phyloP scores from a whole-genome alignment of 2,113 vertebrate species.

The Sigmodon hispidus region DNA sequence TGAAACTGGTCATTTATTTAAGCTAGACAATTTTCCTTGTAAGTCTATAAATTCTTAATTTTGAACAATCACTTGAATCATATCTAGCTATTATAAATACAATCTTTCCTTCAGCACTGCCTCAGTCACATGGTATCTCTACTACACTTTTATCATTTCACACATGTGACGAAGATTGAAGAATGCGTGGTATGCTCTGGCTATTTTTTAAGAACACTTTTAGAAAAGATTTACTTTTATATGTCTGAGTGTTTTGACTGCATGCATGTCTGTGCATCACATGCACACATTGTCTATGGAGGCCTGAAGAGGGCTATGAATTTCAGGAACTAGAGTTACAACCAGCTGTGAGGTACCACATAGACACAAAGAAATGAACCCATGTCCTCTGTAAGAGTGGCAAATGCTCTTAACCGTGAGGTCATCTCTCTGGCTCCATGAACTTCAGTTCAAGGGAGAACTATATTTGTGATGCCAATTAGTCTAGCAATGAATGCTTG shows the following conservation, averaged over 20 bases:
- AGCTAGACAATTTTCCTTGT: too few species aligned
- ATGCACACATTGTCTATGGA: neutral
- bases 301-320: neutral
- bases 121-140: too few species aligned
- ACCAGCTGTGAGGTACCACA: neutral
- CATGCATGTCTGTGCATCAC: neutral
- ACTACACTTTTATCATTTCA: too few species aligned
- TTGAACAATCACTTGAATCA: too few species aligned
- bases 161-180: too few species aligned
- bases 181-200: too few species aligned
- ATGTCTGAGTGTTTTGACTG: neutral
- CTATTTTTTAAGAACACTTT: neutral
- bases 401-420: neutral
- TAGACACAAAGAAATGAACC: neutral
- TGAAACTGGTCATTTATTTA: too few species aligned
- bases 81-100: too few species aligned
- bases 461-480: slow-evolving; percentile 80
- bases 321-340: neutral
- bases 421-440: neutral
- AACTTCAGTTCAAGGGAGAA: neutral
- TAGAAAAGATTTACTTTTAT: neutral
- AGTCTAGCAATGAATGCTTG: slow-evolving; percentile 85
- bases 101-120: too few species aligned
- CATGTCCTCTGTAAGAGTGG: neutral
- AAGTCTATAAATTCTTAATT: too few species aligned